These are phyloP conservation scores for Hiodon tergisus DNA, from an alignment of 2,113 vertebrate genomes.

Conservation along the genomic window DNA sequence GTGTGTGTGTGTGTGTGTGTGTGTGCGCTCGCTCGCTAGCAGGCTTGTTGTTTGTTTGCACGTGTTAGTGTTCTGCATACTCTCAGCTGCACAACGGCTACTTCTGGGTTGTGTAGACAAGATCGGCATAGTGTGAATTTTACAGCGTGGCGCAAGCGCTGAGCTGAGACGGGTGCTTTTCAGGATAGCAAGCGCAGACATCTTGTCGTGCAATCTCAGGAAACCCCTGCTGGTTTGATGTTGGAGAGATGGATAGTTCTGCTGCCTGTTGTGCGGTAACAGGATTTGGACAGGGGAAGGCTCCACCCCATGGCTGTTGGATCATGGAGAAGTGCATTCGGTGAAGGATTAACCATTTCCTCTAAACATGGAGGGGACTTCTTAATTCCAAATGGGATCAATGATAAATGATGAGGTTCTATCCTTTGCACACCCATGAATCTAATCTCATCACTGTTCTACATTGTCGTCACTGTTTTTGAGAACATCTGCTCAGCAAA, in stretches of 20 bases:
- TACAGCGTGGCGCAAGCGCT: neutral
- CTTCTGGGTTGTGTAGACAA: too few relatives aligned
- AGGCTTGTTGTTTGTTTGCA: neutral
- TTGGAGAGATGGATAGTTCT: constrained; percentile 32
- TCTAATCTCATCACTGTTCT: too few relatives aligned
- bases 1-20: neutral
- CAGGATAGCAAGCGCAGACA: constrained; percentile 29
- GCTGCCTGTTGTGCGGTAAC: constrained; percentile 32
- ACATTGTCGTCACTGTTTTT: neutral
- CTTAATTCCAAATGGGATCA: constrained; percentile 32
- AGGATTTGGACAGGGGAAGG: constrained; percentile 32
- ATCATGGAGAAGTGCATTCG: constrained; percentile 11
- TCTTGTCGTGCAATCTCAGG: constrained; percentile 36
- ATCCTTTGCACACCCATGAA: too few relatives aligned
- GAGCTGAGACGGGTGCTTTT: constrained; percentile 14
- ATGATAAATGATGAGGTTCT: too few relatives aligned
- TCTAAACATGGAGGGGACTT: constrained; percentile 17
- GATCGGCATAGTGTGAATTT: neutral
- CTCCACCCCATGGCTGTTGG: constrained; percentile 1
- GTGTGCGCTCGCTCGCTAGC: neutral
- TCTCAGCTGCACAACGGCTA: neutral
- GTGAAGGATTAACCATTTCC: constrained; percentile 32
- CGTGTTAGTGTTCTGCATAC: neutral
- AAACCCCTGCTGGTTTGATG: constrained; percentile 33
- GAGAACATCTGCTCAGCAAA: neutral